A percentile compares a stretch with the other conserved stretches of the same genome.
Conservation (phyloP, 2,888 invertebrate species). For the Coronaproctus castanopsis region DNA sequence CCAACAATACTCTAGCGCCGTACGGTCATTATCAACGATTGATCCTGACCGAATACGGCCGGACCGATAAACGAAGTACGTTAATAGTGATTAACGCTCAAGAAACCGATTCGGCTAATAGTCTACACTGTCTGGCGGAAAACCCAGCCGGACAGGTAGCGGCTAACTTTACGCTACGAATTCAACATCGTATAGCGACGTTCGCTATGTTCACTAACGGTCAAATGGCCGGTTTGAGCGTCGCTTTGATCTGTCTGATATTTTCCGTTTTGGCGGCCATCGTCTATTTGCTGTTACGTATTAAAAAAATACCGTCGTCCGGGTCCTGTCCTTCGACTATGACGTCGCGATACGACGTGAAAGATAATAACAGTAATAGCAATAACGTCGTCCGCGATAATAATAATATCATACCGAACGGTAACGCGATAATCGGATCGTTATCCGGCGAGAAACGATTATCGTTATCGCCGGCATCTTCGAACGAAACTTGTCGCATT, state of each 20-base stretch:
- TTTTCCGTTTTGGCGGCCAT: constrained; percentile 50
- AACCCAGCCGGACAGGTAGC: constrained; percentile 72
- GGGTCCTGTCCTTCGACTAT: too few species aligned
- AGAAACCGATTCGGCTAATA: constrained; percentile 59
- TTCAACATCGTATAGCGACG: constrained; percentile 53
- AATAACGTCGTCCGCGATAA: constrained; percentile 39
- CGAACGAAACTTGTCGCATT: not conserved
- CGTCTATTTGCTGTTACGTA: constrained; percentile 48
- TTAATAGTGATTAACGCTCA: constrained; percentile 62
- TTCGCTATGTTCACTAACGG: constrained; percentile 63
- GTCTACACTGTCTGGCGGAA: constrained; percentile 75
- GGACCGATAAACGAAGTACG: constrained; percentile 45
- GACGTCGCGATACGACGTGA: not conserved
- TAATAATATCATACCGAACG: constrained; percentile 42
- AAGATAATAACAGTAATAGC: constrained; percentile 18
- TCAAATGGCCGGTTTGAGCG: constrained; percentile 67
- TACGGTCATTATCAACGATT: constrained; percentile 60
- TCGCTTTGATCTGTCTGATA: constrained; percentile 56
- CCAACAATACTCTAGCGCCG: constrained; percentile 43
- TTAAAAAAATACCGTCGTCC: constrained; percentile 40
- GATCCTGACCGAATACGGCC: constrained; percentile 49
- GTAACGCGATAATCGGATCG: constrained; percentile 14
- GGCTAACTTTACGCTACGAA: constrained; percentile 71
- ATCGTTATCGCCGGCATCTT: not conserved
- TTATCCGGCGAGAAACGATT: not conserved